Evolutionary conservation across 1,140 invertebrate genomes (phyloP).

Genomic region (Globodera ellingtonae): DNA sequence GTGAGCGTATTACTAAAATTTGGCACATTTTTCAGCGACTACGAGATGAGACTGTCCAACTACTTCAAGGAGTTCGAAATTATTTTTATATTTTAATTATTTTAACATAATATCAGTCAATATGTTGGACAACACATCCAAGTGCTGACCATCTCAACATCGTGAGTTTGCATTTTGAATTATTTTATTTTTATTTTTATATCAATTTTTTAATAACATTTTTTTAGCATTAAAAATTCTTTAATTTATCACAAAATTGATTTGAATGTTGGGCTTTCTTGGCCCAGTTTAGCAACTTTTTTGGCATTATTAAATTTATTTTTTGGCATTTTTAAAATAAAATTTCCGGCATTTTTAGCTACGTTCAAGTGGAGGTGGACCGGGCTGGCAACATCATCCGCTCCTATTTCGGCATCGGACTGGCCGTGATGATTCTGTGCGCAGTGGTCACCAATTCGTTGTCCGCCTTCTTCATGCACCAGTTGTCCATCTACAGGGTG

Average conservation of each 20-base stretch:
- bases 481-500: slow-evolving; percentile 50
- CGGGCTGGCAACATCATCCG: slow-evolving; percentile 47
- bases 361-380: slow-evolving; percentile 40
- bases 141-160: slow-evolving; percentile 33
- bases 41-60: slow-evolving; percentile 44
- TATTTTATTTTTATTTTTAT: neutral
- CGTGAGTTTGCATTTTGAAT: neutral
- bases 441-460: slow-evolving; percentile 46
- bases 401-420: slow-evolving; percentile 49
- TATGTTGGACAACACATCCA: slow-evolving; percentile 44
- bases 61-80: slow-evolving; percentile 45
- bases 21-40: slow-evolving; percentile 35
- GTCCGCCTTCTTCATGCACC: slow-evolving; percentile 49
- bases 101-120: slow-evolving; percentile 34
- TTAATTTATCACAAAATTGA: no score
- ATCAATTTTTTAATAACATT: no score
- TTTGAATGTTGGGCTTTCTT: neutral
- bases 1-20: neutral
- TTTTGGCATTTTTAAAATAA: neutral
- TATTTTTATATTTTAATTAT: neutral
- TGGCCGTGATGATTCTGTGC: slow-evolving; percentile 50
- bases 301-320: neutral
- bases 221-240: no score
- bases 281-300: neutral
- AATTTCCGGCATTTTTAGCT: slow-evolving; percentile 19